A percentile compares a stretch with the other conserved stretches of the same genome.
These are phyloP conservation scores for Lathronympha strigana DNA, from an alignment of 2,888 invertebrate genomes.

Conservation along the genomic window DNA sequence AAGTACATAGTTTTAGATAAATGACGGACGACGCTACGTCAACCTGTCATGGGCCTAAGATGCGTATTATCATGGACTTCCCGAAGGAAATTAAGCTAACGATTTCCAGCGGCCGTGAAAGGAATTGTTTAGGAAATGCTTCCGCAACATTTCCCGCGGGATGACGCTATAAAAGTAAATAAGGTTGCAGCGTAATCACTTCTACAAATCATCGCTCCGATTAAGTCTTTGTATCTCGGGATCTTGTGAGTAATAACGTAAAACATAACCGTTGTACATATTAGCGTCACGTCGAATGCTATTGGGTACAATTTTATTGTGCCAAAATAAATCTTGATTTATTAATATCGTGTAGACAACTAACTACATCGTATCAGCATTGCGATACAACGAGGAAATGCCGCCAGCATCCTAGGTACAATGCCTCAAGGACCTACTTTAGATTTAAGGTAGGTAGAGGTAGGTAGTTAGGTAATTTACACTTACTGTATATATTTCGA, in stretches of 20 bases:
- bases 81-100: constrained; percentile 53
- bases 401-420: too few species aligned
- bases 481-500: too few species aligned
- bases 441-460: too few species aligned
- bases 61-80: constrained; percentile 52
- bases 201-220: constrained; percentile 24
- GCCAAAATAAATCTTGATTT: too few species aligned
- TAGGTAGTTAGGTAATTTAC: too few species aligned
- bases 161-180: constrained; percentile 36
- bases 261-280: background rate
- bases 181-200: constrained; percentile 40
- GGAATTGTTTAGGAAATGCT: constrained; percentile 52
- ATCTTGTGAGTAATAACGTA: background rate
- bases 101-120: constrained; percentile 50
- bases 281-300: background rate
- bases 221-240: constrained; percentile 25
- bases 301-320: background rate
- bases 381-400: too few species aligned
- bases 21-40: constrained; percentile 30
- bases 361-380: too few species aligned
- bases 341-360: too few species aligned
- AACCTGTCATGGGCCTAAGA: constrained; percentile 35
- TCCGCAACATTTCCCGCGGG: constrained; percentile 48
- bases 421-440: too few species aligned
- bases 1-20: constrained; percentile 5